Conservation (phyloP, 2,113 vertebrate genomes). For the Mormoops blainvillei region DNA sequence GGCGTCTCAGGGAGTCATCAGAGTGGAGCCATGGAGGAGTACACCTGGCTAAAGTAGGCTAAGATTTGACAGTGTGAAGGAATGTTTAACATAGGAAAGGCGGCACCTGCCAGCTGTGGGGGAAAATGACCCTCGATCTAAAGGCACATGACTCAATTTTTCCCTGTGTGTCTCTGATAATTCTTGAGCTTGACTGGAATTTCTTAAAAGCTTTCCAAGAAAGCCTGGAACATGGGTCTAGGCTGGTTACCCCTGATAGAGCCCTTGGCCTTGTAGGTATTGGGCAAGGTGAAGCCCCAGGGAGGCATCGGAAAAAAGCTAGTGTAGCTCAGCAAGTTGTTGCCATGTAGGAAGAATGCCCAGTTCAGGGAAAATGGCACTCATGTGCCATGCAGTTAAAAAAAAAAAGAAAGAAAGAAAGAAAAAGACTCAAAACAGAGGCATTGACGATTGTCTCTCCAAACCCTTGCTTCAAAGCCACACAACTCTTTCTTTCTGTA, state of each 20-base stretch:
- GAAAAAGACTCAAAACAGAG: not conserved
- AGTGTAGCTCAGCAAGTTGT: not conserved
- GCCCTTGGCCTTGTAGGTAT: not conserved
- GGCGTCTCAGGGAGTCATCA: not conserved
- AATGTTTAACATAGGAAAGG: not conserved
- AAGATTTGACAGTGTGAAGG: not conserved
- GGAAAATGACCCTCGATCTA: not conserved
- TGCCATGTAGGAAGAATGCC: not conserved
- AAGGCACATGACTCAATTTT: not conserved
- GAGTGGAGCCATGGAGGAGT: not conserved
- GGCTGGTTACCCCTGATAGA: not conserved
- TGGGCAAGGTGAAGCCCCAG: not conserved
- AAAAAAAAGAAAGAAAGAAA: too few relatives aligned
- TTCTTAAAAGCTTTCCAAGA: not conserved
- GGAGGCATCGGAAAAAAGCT: not conserved
- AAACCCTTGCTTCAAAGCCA: not conserved
- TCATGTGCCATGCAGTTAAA: not conserved
- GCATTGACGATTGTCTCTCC: not conserved
- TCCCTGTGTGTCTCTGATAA: not conserved
- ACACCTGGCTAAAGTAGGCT: not conserved
- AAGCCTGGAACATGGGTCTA: not conserved
- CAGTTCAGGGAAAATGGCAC: not conserved
- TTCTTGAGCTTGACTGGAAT: not conserved
- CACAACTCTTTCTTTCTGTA: not conserved
- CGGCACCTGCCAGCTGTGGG: not conserved